Evolutionary conservation across 2,888 invertebrate genomes (phyloP).

Genomic region (Choreutis nemorana): DNA sequence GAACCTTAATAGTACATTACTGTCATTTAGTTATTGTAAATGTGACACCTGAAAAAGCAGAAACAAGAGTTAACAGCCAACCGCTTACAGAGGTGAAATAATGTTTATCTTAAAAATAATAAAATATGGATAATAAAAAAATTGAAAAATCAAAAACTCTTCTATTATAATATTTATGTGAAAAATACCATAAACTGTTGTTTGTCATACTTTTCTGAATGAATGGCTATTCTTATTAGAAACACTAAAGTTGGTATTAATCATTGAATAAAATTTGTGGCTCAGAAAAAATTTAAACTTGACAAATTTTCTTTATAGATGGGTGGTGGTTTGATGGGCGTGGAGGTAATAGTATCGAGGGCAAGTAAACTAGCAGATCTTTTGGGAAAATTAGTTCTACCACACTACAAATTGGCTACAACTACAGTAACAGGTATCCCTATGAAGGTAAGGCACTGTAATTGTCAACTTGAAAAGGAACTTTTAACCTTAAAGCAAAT

Average conservation of each 20-base stretch:
- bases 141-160: too few species aligned
- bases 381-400: constrained; percentile 77
- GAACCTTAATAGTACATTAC: constrained; percentile 80
- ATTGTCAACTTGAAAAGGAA: too few species aligned
- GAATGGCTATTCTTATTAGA: too few species aligned
- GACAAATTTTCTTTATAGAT: constrained; percentile 47
- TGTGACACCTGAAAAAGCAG: constrained; percentile 83
- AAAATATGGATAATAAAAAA: not conserved
- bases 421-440: constrained; percentile 99
- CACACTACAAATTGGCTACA: constrained; percentile 90
- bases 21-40: constrained; percentile 92
- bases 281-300: constrained; percentile 2
- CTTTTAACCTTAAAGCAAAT: too few species aligned
- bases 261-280: too few species aligned
- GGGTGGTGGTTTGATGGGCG: constrained; percentile 76
- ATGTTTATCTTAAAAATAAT: not conserved
- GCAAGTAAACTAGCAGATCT: constrained; percentile 79
- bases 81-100: constrained; percentile 69
- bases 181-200: not conserved
- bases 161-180: not conserved
- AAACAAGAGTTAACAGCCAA: constrained; percentile 79
- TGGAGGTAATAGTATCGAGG: constrained; percentile 82
- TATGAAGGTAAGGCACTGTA: constrained; percentile 86
- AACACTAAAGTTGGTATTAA: too few species aligned
- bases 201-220: too few species aligned